Percentiles rank a stretch among this genome's conserved stretches.
Conservation (phyloP, 2,113 vertebrate genomes). For the Xenopus tropicalis region DNA sequence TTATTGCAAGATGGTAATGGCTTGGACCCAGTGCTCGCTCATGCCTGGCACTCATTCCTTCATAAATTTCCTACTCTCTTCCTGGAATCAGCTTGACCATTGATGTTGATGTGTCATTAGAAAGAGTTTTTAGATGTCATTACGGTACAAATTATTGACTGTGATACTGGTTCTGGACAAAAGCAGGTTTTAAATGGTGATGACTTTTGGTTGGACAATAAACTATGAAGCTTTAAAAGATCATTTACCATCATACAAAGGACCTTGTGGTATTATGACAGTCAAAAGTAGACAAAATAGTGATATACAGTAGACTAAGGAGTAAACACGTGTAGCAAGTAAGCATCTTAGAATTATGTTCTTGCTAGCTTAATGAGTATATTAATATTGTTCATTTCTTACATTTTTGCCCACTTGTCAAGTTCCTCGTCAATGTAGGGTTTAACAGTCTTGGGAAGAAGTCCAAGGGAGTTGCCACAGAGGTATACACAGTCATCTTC, state of each 20-base stretch:
- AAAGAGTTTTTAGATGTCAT: background rate
- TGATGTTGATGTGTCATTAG: slow-evolving; percentile 12
- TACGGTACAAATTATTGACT: too few relatives aligned
- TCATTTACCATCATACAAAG: too few relatives aligned
- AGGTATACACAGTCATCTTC: slow-evolving; percentile 80
- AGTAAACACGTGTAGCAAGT: too few relatives aligned
- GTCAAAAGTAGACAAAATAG: too few relatives aligned
- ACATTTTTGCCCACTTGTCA: slow-evolving; percentile 89
- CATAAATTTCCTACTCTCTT: slow-evolving; percentile 22
- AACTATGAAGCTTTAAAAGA: too few relatives aligned
- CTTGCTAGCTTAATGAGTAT: too few relatives aligned
- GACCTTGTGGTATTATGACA: too few relatives aligned
- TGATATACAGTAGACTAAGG: too few relatives aligned
- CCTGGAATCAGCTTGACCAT: slow-evolving; percentile 21
- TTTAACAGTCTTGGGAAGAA: slow-evolving; percentile 80
- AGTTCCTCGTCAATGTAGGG: slow-evolving; percentile 84
- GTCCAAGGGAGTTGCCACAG: slow-evolving; percentile 84
- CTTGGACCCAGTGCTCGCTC: background rate
- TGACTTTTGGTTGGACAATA: too few relatives aligned
- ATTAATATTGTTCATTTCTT: slow-evolving; percentile 46
- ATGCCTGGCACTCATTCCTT: background rate
- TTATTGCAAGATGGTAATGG: slow-evolving; percentile 31
- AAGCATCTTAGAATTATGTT: too few relatives aligned
- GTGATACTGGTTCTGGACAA: too few relatives aligned
- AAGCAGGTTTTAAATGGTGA: too few relatives aligned